A percentile compares a stretch with the other conserved stretches of the same genome.
Conservation (phyloP, 2,113 vertebrate genomes). For the Pangasianodon gigas region DNA sequence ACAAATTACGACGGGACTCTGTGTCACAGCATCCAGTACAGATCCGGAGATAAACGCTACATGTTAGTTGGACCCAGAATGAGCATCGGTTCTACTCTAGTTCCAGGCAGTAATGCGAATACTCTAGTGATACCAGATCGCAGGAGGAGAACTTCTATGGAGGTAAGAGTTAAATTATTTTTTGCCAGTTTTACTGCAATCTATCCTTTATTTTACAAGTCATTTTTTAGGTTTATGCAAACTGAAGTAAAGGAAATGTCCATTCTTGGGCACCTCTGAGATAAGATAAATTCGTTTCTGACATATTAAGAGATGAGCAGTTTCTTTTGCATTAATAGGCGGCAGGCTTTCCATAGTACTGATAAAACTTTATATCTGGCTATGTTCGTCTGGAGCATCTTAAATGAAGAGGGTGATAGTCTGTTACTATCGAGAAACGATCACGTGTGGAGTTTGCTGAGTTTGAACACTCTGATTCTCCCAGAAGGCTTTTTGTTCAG, state of each 20-base stretch:
- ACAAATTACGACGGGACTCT: conserved; percentile 62
- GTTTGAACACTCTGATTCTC: neutral
- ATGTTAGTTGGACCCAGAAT: conserved; percentile 69
- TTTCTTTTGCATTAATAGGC: neutral
- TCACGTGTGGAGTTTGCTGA: neutral
- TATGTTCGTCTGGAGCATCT: neutral
- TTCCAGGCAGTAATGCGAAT: conserved; percentile 51
- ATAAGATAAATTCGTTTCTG: neutral
- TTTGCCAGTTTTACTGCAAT: neutral
- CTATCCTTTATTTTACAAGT: neutral
- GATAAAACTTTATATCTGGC: neutral
- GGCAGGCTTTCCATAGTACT: neutral
- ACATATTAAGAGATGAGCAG: neutral
- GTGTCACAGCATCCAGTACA: conserved; percentile 73
- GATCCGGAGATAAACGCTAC: conserved; percentile 67
- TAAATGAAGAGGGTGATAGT: neutral
- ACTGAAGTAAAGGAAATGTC: neutral
- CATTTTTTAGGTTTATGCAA: neutral
- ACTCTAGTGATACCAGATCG: conserved; percentile 51
- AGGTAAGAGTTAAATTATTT: conserved; percentile 18
- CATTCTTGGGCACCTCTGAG: neutral
- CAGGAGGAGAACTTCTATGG: conserved; percentile 24
- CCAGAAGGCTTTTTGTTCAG: neutral
- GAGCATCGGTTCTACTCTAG: conserved; percentile 66
- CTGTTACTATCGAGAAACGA: neutral